Evolutionary conservation across 2,888 invertebrate species (phyloP).

Genomic region (Branchipolynoe longqiensis): DNA sequence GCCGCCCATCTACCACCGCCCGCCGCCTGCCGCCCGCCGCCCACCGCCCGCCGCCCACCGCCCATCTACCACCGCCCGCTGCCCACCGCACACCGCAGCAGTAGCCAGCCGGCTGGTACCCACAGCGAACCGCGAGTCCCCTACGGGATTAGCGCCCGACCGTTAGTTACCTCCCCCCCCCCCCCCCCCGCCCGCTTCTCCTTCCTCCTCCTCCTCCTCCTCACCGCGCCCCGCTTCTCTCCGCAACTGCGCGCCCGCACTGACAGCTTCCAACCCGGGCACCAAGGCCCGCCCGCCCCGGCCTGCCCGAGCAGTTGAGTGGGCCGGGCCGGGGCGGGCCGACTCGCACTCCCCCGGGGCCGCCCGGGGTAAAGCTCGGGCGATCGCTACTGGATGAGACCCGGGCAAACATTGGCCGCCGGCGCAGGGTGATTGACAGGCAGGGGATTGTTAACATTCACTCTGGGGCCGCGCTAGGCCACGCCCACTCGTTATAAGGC

Average conservation of each 20-base stretch:
- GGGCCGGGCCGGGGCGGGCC: too few species aligned
- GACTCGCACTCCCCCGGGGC: conserved; percentile 1
- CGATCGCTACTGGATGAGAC: conserved; percentile 32
- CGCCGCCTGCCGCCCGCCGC: not conserved
- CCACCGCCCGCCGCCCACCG: not conserved
- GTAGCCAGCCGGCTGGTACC: not conserved
- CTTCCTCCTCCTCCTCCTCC: too few species aligned
- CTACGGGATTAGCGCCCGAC: too few species aligned
- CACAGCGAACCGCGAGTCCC: too few species aligned
- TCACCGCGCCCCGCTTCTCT: too few species aligned
- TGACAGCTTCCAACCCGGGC: too few species aligned
- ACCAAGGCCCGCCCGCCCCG: too few species aligned
- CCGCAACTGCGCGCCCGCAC: too few species aligned
- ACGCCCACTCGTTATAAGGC: conserved; percentile 38
- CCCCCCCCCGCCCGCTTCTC: not conserved
- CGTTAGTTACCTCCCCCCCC: too few species aligned
- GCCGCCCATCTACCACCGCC: not conserved
- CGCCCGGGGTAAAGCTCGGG: not conserved
- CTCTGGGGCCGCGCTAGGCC: conserved; percentile 4
- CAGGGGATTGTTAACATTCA: conserved; percentile 21
- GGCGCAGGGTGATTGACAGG: conserved; percentile 50
- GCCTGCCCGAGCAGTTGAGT: too few species aligned
- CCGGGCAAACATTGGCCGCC: conserved; percentile 53
- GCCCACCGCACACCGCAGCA: not conserved
- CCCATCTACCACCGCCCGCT: too few species aligned